phyloP scores from a whole-genome alignment of 2,888 invertebrate species.

The Tuta absoluta region DNA sequence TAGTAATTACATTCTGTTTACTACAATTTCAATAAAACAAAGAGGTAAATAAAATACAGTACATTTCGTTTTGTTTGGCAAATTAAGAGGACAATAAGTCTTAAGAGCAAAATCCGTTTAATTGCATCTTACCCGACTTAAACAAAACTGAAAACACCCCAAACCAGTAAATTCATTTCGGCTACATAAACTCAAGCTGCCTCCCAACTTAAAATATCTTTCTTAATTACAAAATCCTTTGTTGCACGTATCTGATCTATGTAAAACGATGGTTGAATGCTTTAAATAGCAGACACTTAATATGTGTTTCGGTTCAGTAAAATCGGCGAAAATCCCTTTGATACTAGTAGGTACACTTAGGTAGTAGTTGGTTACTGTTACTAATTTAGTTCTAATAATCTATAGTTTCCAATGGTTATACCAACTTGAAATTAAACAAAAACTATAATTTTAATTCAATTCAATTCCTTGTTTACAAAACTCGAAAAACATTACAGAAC shows the following conservation, averaged over 20 bases:
- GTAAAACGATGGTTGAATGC: conserved; percentile 79
- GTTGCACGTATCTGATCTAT: conserved; percentile 81
- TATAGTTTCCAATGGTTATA: too few relatives aligned
- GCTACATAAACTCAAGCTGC: conserved; percentile 78
- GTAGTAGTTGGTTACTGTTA: too few relatives aligned
- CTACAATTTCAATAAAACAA: too few relatives aligned
- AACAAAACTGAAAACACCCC: conserved; percentile 63
- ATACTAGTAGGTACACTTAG: too few relatives aligned
- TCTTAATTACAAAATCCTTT: conserved; percentile 82
- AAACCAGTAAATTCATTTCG: conserved; percentile 77
- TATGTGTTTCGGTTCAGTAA: conserved; percentile 74
- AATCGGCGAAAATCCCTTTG: conserved; percentile 58
- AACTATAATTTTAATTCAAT: too few relatives aligned
- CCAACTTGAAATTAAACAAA: too few relatives aligned
- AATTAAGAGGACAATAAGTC: conserved; percentile 5
- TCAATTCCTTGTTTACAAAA: too few relatives aligned
- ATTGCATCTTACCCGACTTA: conserved; percentile 22
- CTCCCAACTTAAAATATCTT: conserved; percentile 80
- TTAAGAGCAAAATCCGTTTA: conserved; percentile 17
- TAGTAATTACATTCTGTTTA: too few relatives aligned
- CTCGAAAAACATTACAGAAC: too few relatives aligned
- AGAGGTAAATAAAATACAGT: neutral
- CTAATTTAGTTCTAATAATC: too few relatives aligned
- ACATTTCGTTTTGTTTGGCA: neutral
- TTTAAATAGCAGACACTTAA: conserved; percentile 75